These are phyloP conservation scores for Microtus agrestis DNA, from an alignment of 2,797 vertebrate genomes.

Conservation along the genomic window DNA sequence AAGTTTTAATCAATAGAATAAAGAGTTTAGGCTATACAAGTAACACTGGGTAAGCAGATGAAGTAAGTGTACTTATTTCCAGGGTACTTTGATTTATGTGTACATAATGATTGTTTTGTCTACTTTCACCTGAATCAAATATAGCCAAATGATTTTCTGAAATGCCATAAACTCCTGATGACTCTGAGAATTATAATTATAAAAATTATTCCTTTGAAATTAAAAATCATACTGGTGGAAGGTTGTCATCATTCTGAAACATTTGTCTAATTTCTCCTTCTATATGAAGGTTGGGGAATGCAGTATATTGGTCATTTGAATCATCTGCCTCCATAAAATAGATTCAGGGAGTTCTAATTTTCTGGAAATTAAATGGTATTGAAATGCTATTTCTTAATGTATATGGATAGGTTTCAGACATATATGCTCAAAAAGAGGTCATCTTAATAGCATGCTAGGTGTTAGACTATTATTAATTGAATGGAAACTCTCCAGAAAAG, in stretches of 20 bases:
- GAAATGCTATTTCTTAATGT: background rate
- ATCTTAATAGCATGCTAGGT: background rate
- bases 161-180: background rate
- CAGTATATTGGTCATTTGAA: background rate
- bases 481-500: background rate
- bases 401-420: background rate
- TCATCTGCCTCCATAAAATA: background rate
- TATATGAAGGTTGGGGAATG: background rate
- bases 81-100: background rate
- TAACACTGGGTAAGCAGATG: background rate
- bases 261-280: conserved; percentile 31
- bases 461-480: background rate
- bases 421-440: background rate
- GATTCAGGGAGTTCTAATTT: background rate
- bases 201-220: conserved; percentile 56
- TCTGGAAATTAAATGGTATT: background rate
- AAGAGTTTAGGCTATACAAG: background rate
- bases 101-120: background rate
- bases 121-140: background rate
- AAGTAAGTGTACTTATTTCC: background rate
- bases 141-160: background rate
- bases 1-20: conserved; percentile 8
- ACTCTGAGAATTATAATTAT: conserved; percentile 17
- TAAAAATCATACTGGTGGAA: background rate
- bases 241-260: background rate